Evolutionary conservation across 2,797 vertebrate species (phyloP).

Genomic region (Mallotus villosus): DNA sequence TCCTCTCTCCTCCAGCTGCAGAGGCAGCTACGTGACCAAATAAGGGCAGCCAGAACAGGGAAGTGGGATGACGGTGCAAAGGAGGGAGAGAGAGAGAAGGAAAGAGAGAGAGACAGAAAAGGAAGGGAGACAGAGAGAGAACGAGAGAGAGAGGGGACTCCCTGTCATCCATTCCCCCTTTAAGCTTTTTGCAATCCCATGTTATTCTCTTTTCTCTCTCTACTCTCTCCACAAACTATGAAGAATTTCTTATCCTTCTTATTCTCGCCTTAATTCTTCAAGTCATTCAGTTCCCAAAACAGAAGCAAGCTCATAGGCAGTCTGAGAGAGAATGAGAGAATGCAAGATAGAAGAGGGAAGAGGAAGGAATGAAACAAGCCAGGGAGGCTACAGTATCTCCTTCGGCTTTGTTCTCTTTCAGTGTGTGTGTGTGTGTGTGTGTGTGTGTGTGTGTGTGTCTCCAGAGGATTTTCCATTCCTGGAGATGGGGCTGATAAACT

Average conservation of each 20-base stretch:
- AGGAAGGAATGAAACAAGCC: neutral
- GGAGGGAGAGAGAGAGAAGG: slow-evolving; percentile 6
- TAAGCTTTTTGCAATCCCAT: neutral
- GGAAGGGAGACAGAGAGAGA: slow-evolving; percentile 20
- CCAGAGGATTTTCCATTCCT: slow-evolving; percentile 2
- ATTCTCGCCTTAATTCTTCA: too few relatives aligned
- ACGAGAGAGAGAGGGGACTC: slow-evolving; percentile 13
- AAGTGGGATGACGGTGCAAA: slow-evolving; percentile 58
- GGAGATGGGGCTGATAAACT: slow-evolving; percentile 11
- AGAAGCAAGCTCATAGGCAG: neutral
- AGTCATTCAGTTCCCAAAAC: too few relatives aligned
- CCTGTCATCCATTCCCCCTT: slow-evolving; percentile 35
- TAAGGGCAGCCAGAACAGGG: slow-evolving; percentile 80
- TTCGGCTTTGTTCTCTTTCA: neutral
- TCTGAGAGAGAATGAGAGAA: slow-evolving; percentile 9
- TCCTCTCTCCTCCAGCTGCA: slow-evolving; percentile 51
- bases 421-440: slow-evolving; percentile 2
- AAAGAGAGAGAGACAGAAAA: slow-evolving; percentile 8
- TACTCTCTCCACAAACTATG: neutral
- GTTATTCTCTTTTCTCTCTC: slow-evolving; percentile 19
- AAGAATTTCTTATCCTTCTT: too few relatives aligned
- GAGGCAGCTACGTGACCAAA: slow-evolving; percentile 83
- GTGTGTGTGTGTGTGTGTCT: slow-evolving; percentile 3
- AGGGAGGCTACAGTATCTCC: neutral
- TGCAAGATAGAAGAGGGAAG: neutral